A percentile compares a stretch with the other conserved stretches of the same genome.
Evolutionary conservation across 2,888 invertebrate species (phyloP).

Genomic region (Tupiocoris notatus): DNA sequence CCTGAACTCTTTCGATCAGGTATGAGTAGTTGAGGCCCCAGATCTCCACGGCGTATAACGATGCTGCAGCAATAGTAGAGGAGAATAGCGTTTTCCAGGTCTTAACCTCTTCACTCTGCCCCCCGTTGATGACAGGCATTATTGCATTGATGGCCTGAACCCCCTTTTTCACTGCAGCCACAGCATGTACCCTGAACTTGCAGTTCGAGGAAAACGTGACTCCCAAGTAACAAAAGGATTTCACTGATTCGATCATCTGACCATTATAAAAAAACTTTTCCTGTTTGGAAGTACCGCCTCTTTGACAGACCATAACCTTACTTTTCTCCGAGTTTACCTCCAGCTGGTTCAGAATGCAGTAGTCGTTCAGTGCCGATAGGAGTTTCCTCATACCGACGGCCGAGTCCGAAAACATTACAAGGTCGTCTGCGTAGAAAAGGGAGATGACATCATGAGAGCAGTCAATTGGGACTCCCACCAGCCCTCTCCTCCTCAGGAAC

Average conservation of each 20-base stretch:
- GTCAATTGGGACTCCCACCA: conserved; percentile 18
- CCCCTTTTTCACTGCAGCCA: conserved; percentile 16
- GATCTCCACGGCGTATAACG: too few species aligned
- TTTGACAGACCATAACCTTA: conserved; percentile 12
- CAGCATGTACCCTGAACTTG: conserved; percentile 2
- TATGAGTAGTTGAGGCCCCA: too few species aligned
- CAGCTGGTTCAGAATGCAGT: conserved; percentile 17
- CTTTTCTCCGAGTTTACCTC: conserved; percentile 12
- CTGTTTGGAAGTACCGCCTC: neutral
- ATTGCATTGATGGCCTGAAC: too few species aligned
- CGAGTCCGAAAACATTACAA: conserved; percentile 2
- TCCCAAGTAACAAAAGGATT: neutral
- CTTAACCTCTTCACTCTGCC: too few species aligned
- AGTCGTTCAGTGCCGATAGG: conserved; percentile 14
- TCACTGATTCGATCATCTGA: neutral
- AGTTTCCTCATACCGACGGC: neutral
- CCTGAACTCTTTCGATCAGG: too few species aligned
- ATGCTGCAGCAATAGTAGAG: too few species aligned
- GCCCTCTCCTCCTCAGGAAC: conserved; percentile 2
- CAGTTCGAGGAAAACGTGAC: conserved; percentile 11
- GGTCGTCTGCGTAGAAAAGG: conserved; percentile 15
- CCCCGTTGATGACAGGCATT: too few species aligned
- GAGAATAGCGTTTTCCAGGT: too few species aligned
- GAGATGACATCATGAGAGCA: neutral
- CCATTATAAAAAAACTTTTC: too few species aligned